phyloP scores from a whole-genome alignment of 2,888 invertebrate genomes.

The Drosophila crucigera region DNA sequence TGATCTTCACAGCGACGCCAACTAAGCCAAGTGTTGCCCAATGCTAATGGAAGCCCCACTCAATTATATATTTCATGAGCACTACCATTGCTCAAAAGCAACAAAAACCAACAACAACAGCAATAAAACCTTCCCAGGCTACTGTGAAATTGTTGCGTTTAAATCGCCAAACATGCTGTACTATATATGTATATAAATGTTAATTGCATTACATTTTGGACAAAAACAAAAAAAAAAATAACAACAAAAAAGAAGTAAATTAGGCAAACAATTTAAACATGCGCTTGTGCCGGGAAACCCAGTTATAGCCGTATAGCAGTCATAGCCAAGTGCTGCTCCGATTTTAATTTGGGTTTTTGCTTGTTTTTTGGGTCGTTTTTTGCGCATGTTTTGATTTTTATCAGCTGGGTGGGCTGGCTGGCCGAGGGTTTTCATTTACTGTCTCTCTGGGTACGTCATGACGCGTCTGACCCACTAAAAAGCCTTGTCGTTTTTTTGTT shows the following conservation, averaged over 20 bases:
- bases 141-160: constrained; percentile 79
- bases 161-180: constrained; percentile 48
- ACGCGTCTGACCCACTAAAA: constrained; percentile 81
- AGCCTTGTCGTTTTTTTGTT: constrained; percentile 18
- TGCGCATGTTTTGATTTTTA: constrained; percentile 82
- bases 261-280: constrained; percentile 79
- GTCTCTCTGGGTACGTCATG: constrained; percentile 57
- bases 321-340: constrained; percentile 68
- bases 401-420: constrained; percentile 78
- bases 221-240: constrained; percentile 28
- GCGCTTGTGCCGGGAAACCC: constrained; percentile 76
- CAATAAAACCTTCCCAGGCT: constrained; percentile 64
- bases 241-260: constrained; percentile 55
- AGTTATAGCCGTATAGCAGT: constrained; percentile 8
- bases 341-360: constrained; percentile 77
- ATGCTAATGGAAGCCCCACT: constrained; percentile 42
- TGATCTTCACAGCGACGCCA: constrained; percentile 26
- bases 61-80: constrained; percentile 59
- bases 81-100: constrained; percentile 35
- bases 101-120: neutral
- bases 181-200: constrained; percentile 59
- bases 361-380: constrained; percentile 51
- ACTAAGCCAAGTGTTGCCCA: constrained; percentile 34
- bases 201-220: constrained; percentile 75
- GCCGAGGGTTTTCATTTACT: constrained; percentile 55